Percentiles rank a stretch among this genome's conserved stretches.
These are phyloP conservation scores for Exephanes ischioxanthus DNA, from an alignment of 2,888 invertebrate species.

Conservation along the genomic window DNA sequence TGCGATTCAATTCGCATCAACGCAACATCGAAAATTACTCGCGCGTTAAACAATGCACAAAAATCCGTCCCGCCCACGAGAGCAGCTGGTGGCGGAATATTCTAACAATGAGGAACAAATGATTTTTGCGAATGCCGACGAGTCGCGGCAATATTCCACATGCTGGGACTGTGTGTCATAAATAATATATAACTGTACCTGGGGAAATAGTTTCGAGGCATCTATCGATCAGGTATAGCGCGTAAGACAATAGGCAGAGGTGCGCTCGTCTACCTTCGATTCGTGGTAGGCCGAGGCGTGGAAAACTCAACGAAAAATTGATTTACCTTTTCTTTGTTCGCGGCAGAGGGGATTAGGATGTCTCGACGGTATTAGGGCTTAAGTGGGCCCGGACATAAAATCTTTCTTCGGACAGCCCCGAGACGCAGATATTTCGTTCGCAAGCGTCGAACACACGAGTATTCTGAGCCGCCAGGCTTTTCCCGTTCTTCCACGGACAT, in stretches of 20 bases:
- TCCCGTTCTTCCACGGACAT: neutral
- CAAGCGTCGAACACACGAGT: neutral
- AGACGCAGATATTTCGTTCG: neutral
- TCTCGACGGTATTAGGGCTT: conserved; percentile 12
- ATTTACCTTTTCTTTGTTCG: neutral
- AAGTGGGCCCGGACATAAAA: neutral
- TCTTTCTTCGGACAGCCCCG: neutral
- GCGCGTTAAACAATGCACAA: neutral
- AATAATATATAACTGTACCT: conserved; percentile 19
- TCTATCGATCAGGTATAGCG: conserved; percentile 29
- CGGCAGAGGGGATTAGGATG: conserved; percentile 16
- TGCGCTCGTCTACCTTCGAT: neutral
- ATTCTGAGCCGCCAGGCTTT: neutral
- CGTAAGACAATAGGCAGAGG: neutral
- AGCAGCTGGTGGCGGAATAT: conserved; percentile 9
- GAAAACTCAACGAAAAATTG: neutral
- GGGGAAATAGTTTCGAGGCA: neutral
- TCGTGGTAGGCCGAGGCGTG: neutral
- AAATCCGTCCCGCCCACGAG: neutral
- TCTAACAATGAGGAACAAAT: neutral
- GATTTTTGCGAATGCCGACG: neutral
- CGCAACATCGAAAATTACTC: neutral
- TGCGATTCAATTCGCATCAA: conserved; percentile 26
- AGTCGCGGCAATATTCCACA: neutral
- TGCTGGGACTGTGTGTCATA: neutral